Percentiles rank a stretch among this genome's conserved stretches.
Evolutionary conservation across 2,888 invertebrate species (phyloP).

Genomic region (Rhyacophila evoluta): DNA sequence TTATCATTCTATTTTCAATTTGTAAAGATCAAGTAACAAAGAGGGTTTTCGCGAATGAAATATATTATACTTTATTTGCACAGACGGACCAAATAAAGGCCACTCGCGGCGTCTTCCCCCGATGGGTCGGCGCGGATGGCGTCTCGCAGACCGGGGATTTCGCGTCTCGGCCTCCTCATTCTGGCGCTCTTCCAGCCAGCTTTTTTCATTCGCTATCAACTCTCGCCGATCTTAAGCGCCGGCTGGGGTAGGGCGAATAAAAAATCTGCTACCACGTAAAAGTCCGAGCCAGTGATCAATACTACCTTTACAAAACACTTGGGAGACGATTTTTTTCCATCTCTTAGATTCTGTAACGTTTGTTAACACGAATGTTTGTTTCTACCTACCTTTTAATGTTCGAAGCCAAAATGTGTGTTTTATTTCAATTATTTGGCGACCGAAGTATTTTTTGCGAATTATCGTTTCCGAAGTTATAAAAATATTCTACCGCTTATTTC

Average conservation of each 20-base stretch:
- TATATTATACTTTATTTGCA: neutral
- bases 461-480: too few species aligned
- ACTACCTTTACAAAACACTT: neutral
- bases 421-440: neutral
- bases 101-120: neutral
- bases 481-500: too few species aligned
- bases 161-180: neutral
- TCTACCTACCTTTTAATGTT: neutral
- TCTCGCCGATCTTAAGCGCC: conserved; percentile 17
- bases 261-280: neutral
- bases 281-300: neutral
- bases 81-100: neutral
- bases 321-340: neutral
- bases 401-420: neutral
- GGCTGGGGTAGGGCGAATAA: neutral
- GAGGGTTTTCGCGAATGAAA: neutral
- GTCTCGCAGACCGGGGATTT: conserved; percentile 8
- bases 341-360: neutral
- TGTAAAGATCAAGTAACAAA: conserved; percentile 10
- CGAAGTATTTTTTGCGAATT: neutral
- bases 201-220: conserved; percentile 6
- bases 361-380: neutral
- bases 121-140: conserved; percentile 1
- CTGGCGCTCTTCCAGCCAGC: neutral
- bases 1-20: neutral